phyloP scores from a whole-genome alignment of 2,797 vertebrate species.

The Pogonophryne albipinna region DNA sequence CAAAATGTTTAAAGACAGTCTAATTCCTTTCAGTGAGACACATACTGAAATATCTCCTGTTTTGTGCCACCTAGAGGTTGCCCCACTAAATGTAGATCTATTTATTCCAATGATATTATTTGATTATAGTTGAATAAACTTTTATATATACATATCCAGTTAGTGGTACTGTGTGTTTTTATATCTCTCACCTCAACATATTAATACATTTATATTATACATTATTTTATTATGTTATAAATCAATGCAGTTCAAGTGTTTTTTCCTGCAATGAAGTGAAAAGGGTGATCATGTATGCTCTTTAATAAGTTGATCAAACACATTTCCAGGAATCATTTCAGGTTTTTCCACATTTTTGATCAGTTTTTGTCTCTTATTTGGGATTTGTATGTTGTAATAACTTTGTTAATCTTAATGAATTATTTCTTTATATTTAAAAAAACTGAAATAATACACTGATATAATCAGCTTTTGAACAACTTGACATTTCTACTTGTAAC shows the following conservation, averaged over 20 bases:
- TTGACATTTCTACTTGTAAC: neutral
- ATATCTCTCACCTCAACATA: conserved; percentile 17
- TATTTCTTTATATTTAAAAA: neutral
- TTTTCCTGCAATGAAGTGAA: neutral
- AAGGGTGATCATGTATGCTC: neutral
- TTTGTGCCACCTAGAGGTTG: conserved; percentile 69
- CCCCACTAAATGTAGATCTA: conserved; percentile 66
- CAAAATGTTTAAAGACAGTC: conserved; percentile 52
- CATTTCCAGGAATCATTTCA: neutral
- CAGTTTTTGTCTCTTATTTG: neutral
- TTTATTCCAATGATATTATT: conserved; percentile 62
- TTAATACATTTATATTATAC: neutral
- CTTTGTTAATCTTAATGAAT: neutral
- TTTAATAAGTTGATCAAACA: neutral
- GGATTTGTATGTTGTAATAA: neutral
- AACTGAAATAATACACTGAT: neutral
- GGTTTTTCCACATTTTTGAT: neutral
- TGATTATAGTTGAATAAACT: conserved; percentile 75
- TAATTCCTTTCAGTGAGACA: conserved; percentile 62
- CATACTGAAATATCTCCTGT: conserved; percentile 59
- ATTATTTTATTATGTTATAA: no score
- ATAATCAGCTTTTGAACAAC: neutral
- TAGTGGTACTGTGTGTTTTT: conserved; percentile 47
- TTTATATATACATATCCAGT: conserved; percentile 73
- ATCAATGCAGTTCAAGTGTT: neutral